Base-by-base conservation (phyloP, 2,888 invertebrate species). In the Acleris holmiana region DNA sequence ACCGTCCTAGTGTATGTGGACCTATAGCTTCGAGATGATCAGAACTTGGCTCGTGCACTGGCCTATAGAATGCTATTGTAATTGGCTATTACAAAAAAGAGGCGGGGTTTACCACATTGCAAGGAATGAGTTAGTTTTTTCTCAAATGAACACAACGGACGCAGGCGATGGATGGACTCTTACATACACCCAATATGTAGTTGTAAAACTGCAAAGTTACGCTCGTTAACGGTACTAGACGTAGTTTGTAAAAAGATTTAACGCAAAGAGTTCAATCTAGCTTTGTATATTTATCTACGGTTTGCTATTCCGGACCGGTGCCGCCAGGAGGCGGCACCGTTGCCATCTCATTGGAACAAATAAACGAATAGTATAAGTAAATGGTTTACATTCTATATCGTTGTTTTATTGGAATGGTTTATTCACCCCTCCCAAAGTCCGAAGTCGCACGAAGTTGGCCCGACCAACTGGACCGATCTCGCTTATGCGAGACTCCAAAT, bases 351-450 rank as follows among this genome's bases (percentile, higher is more conserved):
- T 75, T 74, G 60, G 69, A 71, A 67, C 68, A 73, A 71, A 71
- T 73, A 71, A 76, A 74, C 74, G 69, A 73, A 73, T 76, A 72
- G 71, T 69, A 71, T 73, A 73, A 83, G 84, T 86, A 88, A 87
- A 87, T 84, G 86, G 84, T 87, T 88, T 86, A 83, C 82, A 86
- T 82, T 86, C 81, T 76, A 69, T 19, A 47, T 55, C 62, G 67
- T 79, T 78, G 76, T 74, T 79, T 79, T 74, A 67, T 58, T 46
- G 41, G 8, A 17, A 5, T 61, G 35, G 49, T 15, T 51, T 46
- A 55, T 44, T 54, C 56, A 56, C 18, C 21, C 48, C 51, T 25
- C 17, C 21, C 17, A 15, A 4, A 44, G 17, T 7, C 2, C n/a
- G n/a, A n/a, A 15, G 40, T 40, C 10, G 40, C 13, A 40, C 4